These are phyloP conservation scores for Drosophila sechellia DNA, from an alignment of 1,140 invertebrate genomes.

Conservation along the genomic window DNA sequence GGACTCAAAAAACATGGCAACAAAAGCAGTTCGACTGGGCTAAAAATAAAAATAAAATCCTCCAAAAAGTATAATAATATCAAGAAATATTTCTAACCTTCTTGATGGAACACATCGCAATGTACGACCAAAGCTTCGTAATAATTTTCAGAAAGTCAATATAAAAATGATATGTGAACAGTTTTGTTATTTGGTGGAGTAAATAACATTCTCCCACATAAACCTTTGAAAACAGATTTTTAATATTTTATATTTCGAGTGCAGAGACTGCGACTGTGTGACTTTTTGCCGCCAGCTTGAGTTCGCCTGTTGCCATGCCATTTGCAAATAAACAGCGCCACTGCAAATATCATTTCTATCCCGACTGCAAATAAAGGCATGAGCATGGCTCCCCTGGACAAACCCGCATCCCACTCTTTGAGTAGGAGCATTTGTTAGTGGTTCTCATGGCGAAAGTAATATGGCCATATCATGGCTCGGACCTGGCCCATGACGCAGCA, in stretches of 20 bases:
- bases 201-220: too few relatives aligned
- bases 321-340: slow-evolving; percentile 60
- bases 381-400: slow-evolving; percentile 42
- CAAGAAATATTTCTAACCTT: background rate
- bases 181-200: too few relatives aligned
- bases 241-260: too few relatives aligned
- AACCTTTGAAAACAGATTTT: too few relatives aligned
- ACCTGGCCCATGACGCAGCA: slow-evolving; percentile 46
- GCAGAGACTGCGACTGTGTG: background rate
- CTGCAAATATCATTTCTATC: slow-evolving; percentile 61
- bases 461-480: slow-evolving; percentile 57
- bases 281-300: slow-evolving; percentile 6
- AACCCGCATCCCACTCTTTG: slow-evolving; percentile 1
- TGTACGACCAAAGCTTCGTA: too few relatives aligned
- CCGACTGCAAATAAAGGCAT: slow-evolving; percentile 63
- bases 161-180: too few relatives aligned
- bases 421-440: too few relatives aligned
- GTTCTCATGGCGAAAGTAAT: slow-evolving; percentile 75
- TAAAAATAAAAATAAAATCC: background rate
- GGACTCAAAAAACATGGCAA: slow-evolving; percentile 12
- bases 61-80: background rate
- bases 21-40: background rate
- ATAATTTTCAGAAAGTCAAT: too few relatives aligned
- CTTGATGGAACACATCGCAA: too few relatives aligned
- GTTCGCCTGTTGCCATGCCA: slow-evolving; percentile 46